Base-by-base conservation (phyloP, 2,888 invertebrate species). In the Hypomecis punctinalis region DNA sequence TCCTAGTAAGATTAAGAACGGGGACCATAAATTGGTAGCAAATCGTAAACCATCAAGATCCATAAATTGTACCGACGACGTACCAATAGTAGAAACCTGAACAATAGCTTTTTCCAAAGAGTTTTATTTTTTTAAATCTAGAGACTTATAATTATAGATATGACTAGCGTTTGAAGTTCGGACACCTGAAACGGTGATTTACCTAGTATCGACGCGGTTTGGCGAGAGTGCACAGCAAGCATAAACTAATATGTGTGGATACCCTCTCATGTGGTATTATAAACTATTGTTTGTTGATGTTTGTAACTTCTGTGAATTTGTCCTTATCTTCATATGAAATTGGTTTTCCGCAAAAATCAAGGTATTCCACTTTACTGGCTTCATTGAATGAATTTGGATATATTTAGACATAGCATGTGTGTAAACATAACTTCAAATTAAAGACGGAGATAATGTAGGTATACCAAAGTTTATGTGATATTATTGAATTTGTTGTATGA, bases 381-480 rank as follows among this genome's bases (percentile, higher is more conserved):
- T 51, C 45, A 13, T 3, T 11, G 33, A 49, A 36, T 49, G 39
- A 40, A 10, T 23, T 23, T 23, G 23, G 1, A 23, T 23, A 23
- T 23, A 3, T 23, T 23, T 23, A 23, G 23, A 23, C 23, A 23
- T 23, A 23, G 3, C 3, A 23, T 11, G 49, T 37, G 36, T 11
- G 11, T 37, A 49, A 49, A 49, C 9, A 35, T 47, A 47, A 37
- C 49, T 23, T 52, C 9, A 9, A 40, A 33, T 13, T 6, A 9
- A 39, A 39, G n/a, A 23, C 40, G 45, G 43, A n/a, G 53, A 33
- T 1, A 2, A 23, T 23, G 23, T 23, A 2, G 23, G 54, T 63
- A 33, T 61, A 67, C 67, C 63, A 67, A 67, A 67, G 67, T 63
- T 40, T 63, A 65, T 67, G 66, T 66, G 61, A 63, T 54, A 63